Evolutionary conservation across 1,140 invertebrate genomes (phyloP).

Genomic region (Drosophila tsacasi): DNA sequence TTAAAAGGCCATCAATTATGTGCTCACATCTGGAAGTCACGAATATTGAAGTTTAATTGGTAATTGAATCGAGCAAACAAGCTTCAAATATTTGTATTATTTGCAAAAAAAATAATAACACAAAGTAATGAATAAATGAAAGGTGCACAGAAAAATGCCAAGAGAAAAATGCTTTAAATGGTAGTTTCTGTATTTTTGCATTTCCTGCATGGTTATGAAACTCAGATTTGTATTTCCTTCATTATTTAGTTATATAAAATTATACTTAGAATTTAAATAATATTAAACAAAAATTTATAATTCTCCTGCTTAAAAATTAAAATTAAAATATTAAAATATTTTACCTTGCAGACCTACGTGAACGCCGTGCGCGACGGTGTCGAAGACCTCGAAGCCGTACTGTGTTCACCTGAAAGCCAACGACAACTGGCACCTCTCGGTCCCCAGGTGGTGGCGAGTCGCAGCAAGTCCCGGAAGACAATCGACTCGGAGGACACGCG

Average conservation of each 20-base stretch:
- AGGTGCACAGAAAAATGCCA: not conserved
- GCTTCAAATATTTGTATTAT: constrained; percentile 13
- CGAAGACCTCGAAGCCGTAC: constrained; percentile 89
- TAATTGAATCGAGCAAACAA: constrained; percentile 15
- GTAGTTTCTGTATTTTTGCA: not conserved
- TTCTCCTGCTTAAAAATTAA: not conserved
- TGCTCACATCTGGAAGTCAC: constrained; percentile 9
- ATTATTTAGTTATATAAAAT: too few species aligned
- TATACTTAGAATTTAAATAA: too few species aligned
- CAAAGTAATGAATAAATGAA: not conserved
- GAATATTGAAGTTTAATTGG: constrained; percentile 19
- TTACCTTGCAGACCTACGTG: constrained; percentile 88
- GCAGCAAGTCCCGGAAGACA: constrained; percentile 90
- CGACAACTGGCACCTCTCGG: constrained; percentile 88
- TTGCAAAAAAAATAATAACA: not conserved
- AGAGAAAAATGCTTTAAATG: not conserved
- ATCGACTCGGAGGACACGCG: constrained; percentile 93
- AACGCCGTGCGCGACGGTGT: constrained; percentile 89
- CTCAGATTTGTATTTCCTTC: too few species aligned
- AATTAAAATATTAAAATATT: not conserved
- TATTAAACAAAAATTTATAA: not conserved
- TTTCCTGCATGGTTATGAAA: not conserved
- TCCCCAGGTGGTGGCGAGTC: constrained; percentile 91
- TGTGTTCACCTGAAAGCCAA: constrained; percentile 86
- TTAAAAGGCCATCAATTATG: constrained; percentile 18